phyloP scores from a whole-genome alignment of 2,888 invertebrate species.

The Altica lythri region DNA sequence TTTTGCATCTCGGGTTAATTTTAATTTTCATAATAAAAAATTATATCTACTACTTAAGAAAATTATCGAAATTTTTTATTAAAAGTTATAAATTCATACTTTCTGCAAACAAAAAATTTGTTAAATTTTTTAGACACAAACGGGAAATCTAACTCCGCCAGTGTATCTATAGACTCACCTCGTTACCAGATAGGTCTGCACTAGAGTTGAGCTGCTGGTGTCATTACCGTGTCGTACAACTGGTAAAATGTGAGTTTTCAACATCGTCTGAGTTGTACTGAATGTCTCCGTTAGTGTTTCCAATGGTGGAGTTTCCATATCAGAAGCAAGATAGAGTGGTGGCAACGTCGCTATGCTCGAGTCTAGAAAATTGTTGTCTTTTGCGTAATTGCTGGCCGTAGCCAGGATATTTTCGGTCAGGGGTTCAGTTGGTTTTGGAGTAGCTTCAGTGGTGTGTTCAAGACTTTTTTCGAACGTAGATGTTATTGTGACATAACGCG shows the following conservation, averaged over 20 bases:
- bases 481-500: conserved; percentile 85
- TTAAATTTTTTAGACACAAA: no score
- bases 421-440: conserved; percentile 70
- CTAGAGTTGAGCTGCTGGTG: conserved; percentile 78
- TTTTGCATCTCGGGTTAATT: no score
- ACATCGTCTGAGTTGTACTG: conserved; percentile 85
- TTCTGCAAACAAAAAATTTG: no score
- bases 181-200: conserved; percentile 88
- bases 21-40: no score
- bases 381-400: conserved; percentile 73
- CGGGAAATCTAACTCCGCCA: no score
- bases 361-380: conserved; percentile 69
- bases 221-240: conserved; percentile 75
- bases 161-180: conserved; percentile 56
- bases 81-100: no score
- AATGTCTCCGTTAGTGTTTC: conserved; percentile 90
- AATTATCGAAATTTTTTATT: no score
- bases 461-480: conserved; percentile 83
- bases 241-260: conserved; percentile 88
- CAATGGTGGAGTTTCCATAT: conserved; percentile 82
- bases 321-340: conserved; percentile 74
- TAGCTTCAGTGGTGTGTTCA: conserved; percentile 63
- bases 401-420: conserved; percentile 87
- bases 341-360: conserved; percentile 84
- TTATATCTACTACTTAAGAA: no score